phyloP scores from a whole-genome alignment of 1,140 invertebrate species.

The Drosophila murphyi region DNA sequence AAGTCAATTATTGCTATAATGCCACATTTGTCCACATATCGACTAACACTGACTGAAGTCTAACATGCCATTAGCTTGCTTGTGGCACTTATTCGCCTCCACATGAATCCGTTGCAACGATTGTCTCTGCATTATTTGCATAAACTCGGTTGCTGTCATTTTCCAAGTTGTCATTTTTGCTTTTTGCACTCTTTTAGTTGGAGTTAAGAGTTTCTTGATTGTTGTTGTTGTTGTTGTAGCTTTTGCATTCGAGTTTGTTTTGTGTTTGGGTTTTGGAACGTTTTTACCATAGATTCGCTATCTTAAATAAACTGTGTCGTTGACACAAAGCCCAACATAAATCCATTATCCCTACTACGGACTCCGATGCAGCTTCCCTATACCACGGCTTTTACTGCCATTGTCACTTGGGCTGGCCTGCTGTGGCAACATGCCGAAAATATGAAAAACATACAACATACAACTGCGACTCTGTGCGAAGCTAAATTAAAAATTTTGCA shows the following conservation, averaged over 20 bases:
- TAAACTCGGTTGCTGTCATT: conserved; percentile 3
- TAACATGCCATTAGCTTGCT: neutral
- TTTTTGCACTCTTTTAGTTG: conserved; percentile 3
- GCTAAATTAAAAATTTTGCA: conserved; percentile 49
- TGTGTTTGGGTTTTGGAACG: neutral
- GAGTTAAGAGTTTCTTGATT: neutral
- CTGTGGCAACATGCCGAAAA: conserved; percentile 4
- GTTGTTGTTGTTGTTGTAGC: neutral
- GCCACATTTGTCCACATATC: neutral
- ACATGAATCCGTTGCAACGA: neutral
- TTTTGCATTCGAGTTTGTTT: conserved; percentile 2
- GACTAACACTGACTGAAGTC: neutral
- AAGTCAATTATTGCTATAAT: neutral
- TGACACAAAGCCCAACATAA: conserved; percentile 39
- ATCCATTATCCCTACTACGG: conserved; percentile 26
- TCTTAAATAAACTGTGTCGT: conserved; percentile 32
- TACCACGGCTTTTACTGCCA: conserved; percentile 18
- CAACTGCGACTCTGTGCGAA: neutral
- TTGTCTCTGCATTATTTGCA: conserved; percentile 22
- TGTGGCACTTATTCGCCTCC: neutral
- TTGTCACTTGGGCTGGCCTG: conserved; percentile 32
- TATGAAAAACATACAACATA: conserved; percentile 15
- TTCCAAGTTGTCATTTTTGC: neutral
- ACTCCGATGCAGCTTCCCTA: neutral
- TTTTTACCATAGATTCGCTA: conserved; percentile 13